Base-by-base conservation (phyloP, 2,113 vertebrate genomes). In the Cryptotis parvus region DNA sequence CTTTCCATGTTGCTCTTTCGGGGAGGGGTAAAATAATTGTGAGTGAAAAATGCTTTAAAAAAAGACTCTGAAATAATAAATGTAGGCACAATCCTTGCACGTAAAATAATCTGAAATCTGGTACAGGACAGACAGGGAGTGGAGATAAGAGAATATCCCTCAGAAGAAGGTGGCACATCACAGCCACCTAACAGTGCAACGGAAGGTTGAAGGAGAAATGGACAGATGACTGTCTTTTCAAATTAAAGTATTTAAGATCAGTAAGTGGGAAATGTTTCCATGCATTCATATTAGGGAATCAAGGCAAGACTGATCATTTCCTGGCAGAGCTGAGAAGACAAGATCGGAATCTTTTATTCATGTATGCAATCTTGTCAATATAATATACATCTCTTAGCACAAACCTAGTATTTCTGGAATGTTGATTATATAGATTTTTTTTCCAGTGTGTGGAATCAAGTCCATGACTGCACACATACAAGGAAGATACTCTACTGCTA, bases 121-220 rank as follows among this genome's bases (percentile, higher is more conserved):
- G 7, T n/a, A n/a, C n/a, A n/a, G 9, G 31, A 9, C 0, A 1
- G 3, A 1, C 0, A 0, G 1, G 11, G 4, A 2, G 8, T 18
- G 15, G 11, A 37, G 49, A 3, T 37, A 81, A 81, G 15, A 1
- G 3, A 65, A 66, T 22, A 37, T 55, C 4, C 20, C 80, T 63
- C 61, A 33, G 7, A 55, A 58, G 29, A 78, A n/a, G 4, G 15
- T 1, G 20, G 33, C 10, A 55, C 16, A n/a, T 10, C n/a, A 39
- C 11, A 72, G 7, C 4, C 9, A 24, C 24, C 41, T 9, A 7
- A 66, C 16, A 61, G 1, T 49, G 14, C 58, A 79, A 83, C 6
- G 73, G 31, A 35, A 81, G 18, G 4, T 75, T 18, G 9, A 22
- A 3, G 20, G 31, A 16, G 35, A 15, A 80, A 74, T 0, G 0